These are phyloP conservation scores for Molossus alvarezi DNA, from an alignment of 2,797 vertebrate genomes.

Conservation along the genomic window DNA sequence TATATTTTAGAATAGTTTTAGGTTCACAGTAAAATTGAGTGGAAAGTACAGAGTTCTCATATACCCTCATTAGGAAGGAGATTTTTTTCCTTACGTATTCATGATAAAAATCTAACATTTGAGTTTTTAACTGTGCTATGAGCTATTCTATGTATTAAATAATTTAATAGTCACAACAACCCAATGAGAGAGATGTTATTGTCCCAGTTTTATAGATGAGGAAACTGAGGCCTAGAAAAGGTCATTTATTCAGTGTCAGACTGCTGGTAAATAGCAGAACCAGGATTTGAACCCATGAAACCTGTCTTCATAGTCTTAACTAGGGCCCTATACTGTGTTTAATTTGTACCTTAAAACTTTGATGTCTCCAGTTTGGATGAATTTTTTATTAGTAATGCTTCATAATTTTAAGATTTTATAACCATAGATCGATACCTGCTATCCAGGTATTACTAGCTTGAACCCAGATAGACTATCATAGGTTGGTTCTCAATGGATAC, in stretches of 20 bases:
- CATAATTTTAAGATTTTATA: constrained; percentile 21
- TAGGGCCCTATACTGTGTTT: neutral
- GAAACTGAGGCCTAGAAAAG: constrained; percentile 35
- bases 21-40: constrained; percentile 35
- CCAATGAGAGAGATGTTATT: constrained; percentile 22
- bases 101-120: constrained; percentile 54
- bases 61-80: neutral
- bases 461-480: neutral
- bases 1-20: constrained; percentile 38
- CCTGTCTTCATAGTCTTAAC: neutral
- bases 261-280: constrained; percentile 53
- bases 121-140: neutral
- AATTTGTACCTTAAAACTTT: constrained; percentile 50
- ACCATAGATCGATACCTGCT: neutral
- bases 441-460: neutral
- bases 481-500: constrained; percentile 3
- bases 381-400: constrained; percentile 67
- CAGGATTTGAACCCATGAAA: constrained; percentile 53
- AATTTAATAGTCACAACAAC: constrained; percentile 26
- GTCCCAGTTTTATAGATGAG: constrained; percentile 15
- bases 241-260: constrained; percentile 35
- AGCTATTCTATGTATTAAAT: constrained; percentile 41
- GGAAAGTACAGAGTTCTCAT: constrained; percentile 31
- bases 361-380: constrained; percentile 44
- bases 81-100: constrained; percentile 35